Percentiles rank a stretch among this genome's conserved stretches.
phyloP scores from a whole-genome alignment of 1,140 invertebrate genomes.

The Musca vetustissima region DNA sequence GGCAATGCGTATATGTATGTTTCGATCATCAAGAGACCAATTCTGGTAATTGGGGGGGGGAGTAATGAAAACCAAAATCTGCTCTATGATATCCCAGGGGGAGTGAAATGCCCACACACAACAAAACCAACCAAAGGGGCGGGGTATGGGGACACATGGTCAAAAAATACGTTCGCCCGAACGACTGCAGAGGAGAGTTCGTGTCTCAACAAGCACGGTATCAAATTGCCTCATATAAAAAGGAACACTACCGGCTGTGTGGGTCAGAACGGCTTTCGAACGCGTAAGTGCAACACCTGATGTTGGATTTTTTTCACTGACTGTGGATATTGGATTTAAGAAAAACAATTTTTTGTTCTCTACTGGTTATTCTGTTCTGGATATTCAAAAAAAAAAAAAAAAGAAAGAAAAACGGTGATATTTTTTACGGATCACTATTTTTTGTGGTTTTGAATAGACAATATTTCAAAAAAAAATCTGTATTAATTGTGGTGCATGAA shows the following conservation, averaged over 20 bases:
- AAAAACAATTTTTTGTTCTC: not conserved
- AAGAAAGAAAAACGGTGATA: not conserved
- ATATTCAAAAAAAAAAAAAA: not conserved
- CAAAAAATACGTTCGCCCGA: not conserved
- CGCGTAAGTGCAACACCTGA: constrained; percentile 71
- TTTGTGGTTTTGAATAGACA: not conserved
- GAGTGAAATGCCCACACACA: not conserved
- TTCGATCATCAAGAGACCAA: too few species aligned
- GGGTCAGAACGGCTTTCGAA: constrained; percentile 91
- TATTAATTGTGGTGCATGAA: too few species aligned
- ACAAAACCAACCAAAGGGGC: not conserved
- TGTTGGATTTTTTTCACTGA: constrained; percentile 31
- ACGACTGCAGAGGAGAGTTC: constrained; percentile 2
- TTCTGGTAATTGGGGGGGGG: constrained; percentile 37
- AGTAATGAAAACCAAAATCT: constrained; percentile 33
- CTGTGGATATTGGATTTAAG: constrained; percentile 14
- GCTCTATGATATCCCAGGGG: too few species aligned
- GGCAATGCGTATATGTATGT: too few species aligned
- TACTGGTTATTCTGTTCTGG: not conserved
- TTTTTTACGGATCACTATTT: too few species aligned
- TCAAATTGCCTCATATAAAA: constrained; percentile 88
- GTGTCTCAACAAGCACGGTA: constrained; percentile 60
- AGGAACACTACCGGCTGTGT: constrained; percentile 66
- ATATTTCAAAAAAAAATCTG: not conserved
- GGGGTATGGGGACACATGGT: not conserved